These are phyloP conservation scores for Phorcus lineatus DNA, from an alignment of 2,888 invertebrate genomes.

Conservation along the genomic window DNA sequence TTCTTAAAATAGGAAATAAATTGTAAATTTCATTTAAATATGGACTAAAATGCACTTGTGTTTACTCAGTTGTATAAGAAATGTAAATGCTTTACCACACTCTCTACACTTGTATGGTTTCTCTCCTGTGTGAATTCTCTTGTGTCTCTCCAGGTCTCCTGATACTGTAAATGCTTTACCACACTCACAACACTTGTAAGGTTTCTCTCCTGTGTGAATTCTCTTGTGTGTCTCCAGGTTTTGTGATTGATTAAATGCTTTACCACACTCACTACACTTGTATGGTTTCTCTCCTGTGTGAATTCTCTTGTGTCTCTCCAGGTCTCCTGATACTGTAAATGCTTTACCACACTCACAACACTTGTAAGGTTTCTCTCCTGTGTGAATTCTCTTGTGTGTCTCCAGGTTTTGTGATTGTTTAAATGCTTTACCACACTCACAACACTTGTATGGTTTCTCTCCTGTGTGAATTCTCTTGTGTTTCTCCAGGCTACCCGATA, in stretches of 20 bases:
- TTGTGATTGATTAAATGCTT: background rate
- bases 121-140: constrained; percentile 23
- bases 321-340: background rate
- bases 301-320: constrained; percentile 31
- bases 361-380: constrained; percentile 24
- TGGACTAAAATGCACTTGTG: too few relatives aligned
- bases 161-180: background rate
- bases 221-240: constrained; percentile 12
- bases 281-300: constrained; percentile 26
- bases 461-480: constrained; percentile 20
- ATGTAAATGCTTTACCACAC: background rate
- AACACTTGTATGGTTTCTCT: constrained; percentile 18
- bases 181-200: constrained; percentile 25
- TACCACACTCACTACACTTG: constrained; percentile 34
- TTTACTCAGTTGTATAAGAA: background rate
- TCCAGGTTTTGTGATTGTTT: background rate
- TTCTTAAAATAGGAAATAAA: too few relatives aligned
- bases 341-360: constrained; percentile 33
- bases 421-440: constrained; percentile 18
- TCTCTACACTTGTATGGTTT: constrained; percentile 28
- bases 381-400: constrained; percentile 29
- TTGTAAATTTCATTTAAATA: too few relatives aligned
- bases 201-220: background rate
- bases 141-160: constrained; percentile 1
- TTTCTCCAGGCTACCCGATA: background rate